Conservation (phyloP, 2,888 invertebrate genomes). For the Mellilla xanthometata region DNA sequence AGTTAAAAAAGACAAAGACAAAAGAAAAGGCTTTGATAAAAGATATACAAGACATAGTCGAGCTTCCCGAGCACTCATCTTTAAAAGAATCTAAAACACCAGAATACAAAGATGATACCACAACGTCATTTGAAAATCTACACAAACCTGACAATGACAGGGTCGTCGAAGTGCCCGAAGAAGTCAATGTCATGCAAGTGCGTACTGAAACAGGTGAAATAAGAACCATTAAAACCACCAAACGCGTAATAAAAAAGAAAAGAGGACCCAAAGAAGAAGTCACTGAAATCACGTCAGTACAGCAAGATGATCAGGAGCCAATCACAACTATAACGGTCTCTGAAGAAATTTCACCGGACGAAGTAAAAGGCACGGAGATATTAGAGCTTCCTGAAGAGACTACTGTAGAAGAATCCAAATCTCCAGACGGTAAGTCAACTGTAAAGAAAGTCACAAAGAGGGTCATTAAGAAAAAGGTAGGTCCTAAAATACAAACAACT, state of each 20-base stretch:
- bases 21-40: slow-evolving; percentile 37
- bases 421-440: slow-evolving; percentile 35
- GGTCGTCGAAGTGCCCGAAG: slow-evolving; percentile 26
- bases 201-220: slow-evolving; percentile 41
- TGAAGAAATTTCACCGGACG: background rate
- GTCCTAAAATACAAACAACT: slow-evolving; percentile 45
- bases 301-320: background rate
- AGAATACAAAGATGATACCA: slow-evolving; percentile 30
- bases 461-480: slow-evolving; percentile 60
- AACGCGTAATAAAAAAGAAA: slow-evolving; percentile 43
- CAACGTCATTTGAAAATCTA: slow-evolving; percentile 25
- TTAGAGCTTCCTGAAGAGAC: slow-evolving; percentile 44
- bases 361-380: slow-evolving; percentile 8
- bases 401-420: slow-evolving; percentile 27
- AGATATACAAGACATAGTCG: too few species aligned
- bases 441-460: slow-evolving; percentile 38
- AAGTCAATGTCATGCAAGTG: slow-evolving; percentile 34
- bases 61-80: slow-evolving; percentile 53
- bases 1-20: background rate
- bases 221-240: slow-evolving; percentile 31
- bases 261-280: background rate
- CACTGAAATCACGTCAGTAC: background rate
- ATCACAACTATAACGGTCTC: background rate
- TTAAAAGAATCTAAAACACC: slow-evolving; percentile 41
- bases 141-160: slow-evolving; percentile 22